Evolutionary conservation across 35 echinoderm and acorn worm genomes (phyloP).

Genomic region (Acanthaster planci): DNA sequence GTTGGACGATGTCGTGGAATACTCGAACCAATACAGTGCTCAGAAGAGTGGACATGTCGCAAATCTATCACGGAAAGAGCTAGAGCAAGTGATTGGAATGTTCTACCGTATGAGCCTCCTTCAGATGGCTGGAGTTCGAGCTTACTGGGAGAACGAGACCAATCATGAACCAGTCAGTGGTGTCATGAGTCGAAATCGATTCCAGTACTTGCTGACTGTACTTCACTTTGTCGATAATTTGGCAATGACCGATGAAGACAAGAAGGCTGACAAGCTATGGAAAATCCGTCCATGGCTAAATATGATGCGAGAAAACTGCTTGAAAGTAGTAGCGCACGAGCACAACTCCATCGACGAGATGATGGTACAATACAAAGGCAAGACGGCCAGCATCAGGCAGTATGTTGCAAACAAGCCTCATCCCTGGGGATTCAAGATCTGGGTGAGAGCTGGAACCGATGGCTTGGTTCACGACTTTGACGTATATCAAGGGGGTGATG

Average conservation of each 20-base stretch:
- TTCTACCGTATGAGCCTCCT: constrained; percentile 23
- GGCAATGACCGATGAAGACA: not conserved
- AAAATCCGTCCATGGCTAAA: not conserved
- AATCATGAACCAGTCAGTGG: not conserved
- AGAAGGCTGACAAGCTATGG: not conserved
- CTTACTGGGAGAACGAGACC: constrained; percentile 12
- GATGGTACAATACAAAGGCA: not conserved
- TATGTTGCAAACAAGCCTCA: not conserved
- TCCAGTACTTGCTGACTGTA: not conserved
- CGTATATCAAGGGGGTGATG: constrained; percentile 21
- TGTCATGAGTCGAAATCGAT: constrained; percentile 30
- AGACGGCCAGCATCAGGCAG: not conserved
- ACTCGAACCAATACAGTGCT: not conserved
- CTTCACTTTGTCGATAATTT: not conserved
- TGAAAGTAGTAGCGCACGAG: not conserved
- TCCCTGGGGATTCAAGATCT: constrained; percentile 34
- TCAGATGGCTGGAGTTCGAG: constrained; percentile 9
- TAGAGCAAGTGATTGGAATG: constrained; percentile 16
- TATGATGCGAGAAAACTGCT: not conserved
- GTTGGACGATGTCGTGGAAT: not conserved
- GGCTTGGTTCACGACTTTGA: constrained; percentile 33
- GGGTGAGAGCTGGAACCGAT: not conserved
- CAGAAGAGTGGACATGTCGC: not conserved
- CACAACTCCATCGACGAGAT: not conserved
- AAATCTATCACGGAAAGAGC: not conserved